Evolutionary conservation across 2,113 vertebrate species (phyloP).

Genomic region (Psephotus haematonotus): DNA sequence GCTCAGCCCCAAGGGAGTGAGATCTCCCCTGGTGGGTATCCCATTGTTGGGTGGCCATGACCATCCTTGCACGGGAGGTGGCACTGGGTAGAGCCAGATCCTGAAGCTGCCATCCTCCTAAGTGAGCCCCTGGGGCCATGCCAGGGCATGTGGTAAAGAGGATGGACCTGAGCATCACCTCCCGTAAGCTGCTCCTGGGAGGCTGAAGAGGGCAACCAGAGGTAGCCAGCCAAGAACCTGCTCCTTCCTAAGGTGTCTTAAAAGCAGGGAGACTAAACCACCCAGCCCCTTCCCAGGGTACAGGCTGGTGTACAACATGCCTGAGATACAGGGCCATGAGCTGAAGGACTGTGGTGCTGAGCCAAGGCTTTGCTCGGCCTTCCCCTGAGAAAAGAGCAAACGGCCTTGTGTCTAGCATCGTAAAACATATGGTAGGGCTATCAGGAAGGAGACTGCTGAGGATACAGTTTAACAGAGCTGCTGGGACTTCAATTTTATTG

Average conservation of each 20-base stretch:
- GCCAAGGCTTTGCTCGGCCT: constrained; percentile 53
- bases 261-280: neutral
- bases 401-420: constrained; percentile 16
- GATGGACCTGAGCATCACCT: neutral
- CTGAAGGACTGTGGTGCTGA: neutral
- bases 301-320: neutral
- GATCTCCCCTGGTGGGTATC: neutral
- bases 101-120: neutral
- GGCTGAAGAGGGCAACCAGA: neutral
- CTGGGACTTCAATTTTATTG: constrained; percentile 70
- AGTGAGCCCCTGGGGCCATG: neutral
- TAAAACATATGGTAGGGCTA: constrained; percentile 77
- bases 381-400: constrained; percentile 45
- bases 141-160: neutral
- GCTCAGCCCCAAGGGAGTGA: neutral
- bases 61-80: neutral
- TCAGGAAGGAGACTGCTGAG: constrained; percentile 64
- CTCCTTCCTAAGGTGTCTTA: neutral
- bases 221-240: neutral
- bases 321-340: neutral
- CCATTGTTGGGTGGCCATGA: neutral
- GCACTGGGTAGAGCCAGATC: neutral
- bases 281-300: neutral
- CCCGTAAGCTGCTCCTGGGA: neutral
- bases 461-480: constrained; percentile 76